Evolutionary conservation across 2,113 vertebrate species (phyloP), one percentile per base, ranked within the genome.

Genomic region (Tachysurus vachellii): DNA sequence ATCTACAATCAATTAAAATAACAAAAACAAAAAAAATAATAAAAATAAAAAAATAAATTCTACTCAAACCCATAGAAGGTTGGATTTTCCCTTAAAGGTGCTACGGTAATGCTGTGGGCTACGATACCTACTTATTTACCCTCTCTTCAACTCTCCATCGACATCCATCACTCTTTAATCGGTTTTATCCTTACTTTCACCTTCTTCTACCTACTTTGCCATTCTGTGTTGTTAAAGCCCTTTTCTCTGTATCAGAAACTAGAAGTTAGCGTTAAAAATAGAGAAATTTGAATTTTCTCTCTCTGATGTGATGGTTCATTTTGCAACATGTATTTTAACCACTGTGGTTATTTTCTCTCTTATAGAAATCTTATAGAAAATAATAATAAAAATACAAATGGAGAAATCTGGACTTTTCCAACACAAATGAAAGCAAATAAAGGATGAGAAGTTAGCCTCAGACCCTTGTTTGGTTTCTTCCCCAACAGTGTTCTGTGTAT

Each of bases 141-240:
- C 80, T 79, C 83, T 84, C 57, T 91, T 89, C 36, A 57, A 5
- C 86, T 56, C 73, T 80, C 42, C 85, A 28, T 80, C 53, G 31
- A n/a, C 62, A 56, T 31, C 21, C 47, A 50, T n/a, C 62, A 56
- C 79, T 83, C 91, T 94, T 94, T 90, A 93, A 57, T 93, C 89
- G 91, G 90, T 91, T 92, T 93, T 92, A 90, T 83, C 89, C 90
- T 71, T 85, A 31, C 91, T 85, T 87, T 89, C 88, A 75, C 92
- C 87, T 91, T 92, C 91, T 42, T 91, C 93, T 83, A 93, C 93
- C 88, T 95, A 62, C 92, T 89, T 88, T 76, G 62, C 19, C 36
- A 56, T 66, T 87, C 85, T 80, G 28, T 75, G 75, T 73, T 87
- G 61, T 61, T 54, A 85, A 64, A 82, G 64, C 68, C 28, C 42